Base-by-base conservation (phyloP, 2,888 invertebrate genomes). In the Nephrocerus scutellatus region DNA sequence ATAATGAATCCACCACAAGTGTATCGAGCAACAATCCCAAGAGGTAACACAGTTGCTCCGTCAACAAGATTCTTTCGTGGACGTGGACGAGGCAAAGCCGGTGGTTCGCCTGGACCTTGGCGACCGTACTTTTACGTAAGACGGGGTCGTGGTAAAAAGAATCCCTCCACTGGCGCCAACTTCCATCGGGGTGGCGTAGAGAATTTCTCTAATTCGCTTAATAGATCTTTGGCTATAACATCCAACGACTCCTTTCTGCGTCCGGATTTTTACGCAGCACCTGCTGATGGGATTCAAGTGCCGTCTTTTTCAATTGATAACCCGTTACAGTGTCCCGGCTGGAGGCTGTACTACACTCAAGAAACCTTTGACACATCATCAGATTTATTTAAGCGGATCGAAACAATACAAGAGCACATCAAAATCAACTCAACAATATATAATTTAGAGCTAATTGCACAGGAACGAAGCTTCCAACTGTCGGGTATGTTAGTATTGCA, bases 341-440 rank as follows among this genome's bases (percentile, higher is more conserved):
- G 89, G 84, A 78, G 79, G 48, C 66, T 85, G 7, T 91, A 90
- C 68, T 85, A 89, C 62, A 76, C 81, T 23, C 72, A 75, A 37
- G 78, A 82, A 72, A 73, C 63, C 33, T 75, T 68, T 43, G 58
- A 58, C 41, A 70, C 73, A 10, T 66, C 71, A 20, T 73, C 72
- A 8, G 61, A 68, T 1, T 62, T 73, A 13, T 66, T 73, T 5
- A 60, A 61, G 36, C 75, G 74, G 52, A 61, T 78, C 4, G 60
- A 72, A 51, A 65, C 72, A 6, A 69, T 78, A 48, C 74, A 77
- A 56, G 60, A 64, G 4, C 82, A 76, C 54, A 70, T 80, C 25
- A 55, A 48, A 14, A 48, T 47, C 2, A 43, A 63, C 48, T 44
- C 52, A 0, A 12, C 26, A 0, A 29, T 41, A 4, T 66, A 66